Percentiles rank a stretch among this genome's conserved stretches.
Conservation (phyloP, 2,888 invertebrate genomes). For the Smittia aterrima region DNA sequence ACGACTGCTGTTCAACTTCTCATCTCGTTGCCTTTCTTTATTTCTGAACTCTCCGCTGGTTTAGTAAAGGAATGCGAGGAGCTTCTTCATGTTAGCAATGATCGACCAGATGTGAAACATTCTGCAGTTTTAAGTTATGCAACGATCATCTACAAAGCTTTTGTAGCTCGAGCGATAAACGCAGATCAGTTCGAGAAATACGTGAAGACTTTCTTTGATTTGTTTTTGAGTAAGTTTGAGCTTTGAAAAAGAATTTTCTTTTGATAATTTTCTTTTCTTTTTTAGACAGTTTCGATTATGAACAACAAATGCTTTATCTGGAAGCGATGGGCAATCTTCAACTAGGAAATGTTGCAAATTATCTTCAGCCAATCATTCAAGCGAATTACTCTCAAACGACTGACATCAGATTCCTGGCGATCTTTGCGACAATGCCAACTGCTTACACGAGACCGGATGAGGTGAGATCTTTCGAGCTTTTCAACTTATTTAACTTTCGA, state of each 20-base stretch:
- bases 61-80: conserved; percentile 60
- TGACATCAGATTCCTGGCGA: conserved; percentile 63
- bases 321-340: conserved; percentile 69
- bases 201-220: conserved; percentile 68
- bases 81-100: conserved; percentile 54
- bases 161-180: conserved; percentile 56
- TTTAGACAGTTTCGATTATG: conserved; percentile 64
- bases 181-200: conserved; percentile 68
- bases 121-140: conserved; percentile 70
- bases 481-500: conserved; percentile 21
- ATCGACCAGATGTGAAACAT: conserved; percentile 60
- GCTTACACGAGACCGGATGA: conserved; percentile 57
- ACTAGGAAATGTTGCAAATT: conserved; percentile 58
- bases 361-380: conserved; percentile 59
- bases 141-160: conserved; percentile 65
- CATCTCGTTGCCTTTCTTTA: conserved; percentile 68
- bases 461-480: conserved; percentile 48
- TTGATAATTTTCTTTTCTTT: conserved; percentile 19
- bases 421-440: conserved; percentile 60
- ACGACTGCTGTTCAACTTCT: conserved; percentile 65
- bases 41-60: conserved; percentile 59
- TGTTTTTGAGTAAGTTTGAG: conserved; percentile 62
- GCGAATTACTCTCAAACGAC: conserved; percentile 52
- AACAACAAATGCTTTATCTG: conserved; percentile 68
- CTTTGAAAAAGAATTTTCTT: conserved; percentile 1